Base-by-base conservation (phyloP, 2,113 vertebrate species). In the Anseranas semipalmata region DNA sequence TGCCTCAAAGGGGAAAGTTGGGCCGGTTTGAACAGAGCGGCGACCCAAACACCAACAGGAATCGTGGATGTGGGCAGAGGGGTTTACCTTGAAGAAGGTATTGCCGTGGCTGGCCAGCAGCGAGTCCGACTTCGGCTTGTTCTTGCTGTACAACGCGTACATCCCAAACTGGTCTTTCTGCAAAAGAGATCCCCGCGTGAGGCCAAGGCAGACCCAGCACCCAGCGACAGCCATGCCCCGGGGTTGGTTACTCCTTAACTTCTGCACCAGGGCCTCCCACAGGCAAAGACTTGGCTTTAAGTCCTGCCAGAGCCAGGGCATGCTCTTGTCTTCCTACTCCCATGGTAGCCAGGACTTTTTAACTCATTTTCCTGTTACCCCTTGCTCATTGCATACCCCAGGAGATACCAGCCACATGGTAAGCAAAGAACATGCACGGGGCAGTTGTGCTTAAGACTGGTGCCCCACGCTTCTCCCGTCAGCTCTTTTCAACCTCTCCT, bases 101-200 rank as follows among this genome's bases (percentile, higher is more conserved):
- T 99, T 99, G 25, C 99, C 99, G 11, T 98, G 98, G 94, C 98
- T 99, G 90, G 98, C 98, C 95, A 99, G 97, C 86, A 99, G 95
- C 0, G 97, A 96, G 55, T 99, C 99, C 0, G 99, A 99, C 84
- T 98, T 98, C 0, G 99, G 99, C 79, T 99, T 99, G 88, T 99
- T 99, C 98, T 98, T 99, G 97, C 98, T 99, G 48, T 99, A 99
- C 73, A 99, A 91, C 0, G 99, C 98, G 0, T 99, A 99, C 98
- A 99, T 97, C 89, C 98, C 98, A 96, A 99, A 99, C 96, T 98
- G 98, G 97, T 99, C 98, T 89, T 98, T 98, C 99, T 99, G 96
- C 62, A 97, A 92, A 35, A 89, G 80, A 78, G 72, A 97, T 22
- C 60, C 39, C 33, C 0, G 0, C 1, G 8, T 94, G 87, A 96